Percentiles rank a stretch among this genome's conserved stretches.
Conservation (phyloP, 92 coral and sea anemone genomes). For the Palythoa heliodiscus region DNA sequence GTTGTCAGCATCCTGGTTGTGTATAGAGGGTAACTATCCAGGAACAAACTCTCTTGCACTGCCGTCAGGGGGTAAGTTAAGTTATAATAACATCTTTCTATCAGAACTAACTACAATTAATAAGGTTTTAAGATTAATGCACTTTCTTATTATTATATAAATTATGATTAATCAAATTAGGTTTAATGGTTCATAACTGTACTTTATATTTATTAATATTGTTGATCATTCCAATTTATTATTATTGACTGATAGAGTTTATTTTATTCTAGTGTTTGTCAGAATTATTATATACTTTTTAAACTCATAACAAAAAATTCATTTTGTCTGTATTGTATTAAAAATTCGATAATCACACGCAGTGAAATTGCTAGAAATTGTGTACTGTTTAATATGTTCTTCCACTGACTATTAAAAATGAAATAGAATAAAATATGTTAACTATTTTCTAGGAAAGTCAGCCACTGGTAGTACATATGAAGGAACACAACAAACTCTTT, state of each 20-base stretch:
- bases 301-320: too few species aligned
- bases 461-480: not conserved
- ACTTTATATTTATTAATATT: not conserved
- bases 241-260: not conserved
- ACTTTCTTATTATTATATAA: too few species aligned
- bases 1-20: conserved; percentile 74
- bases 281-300: too few species aligned
- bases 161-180: too few species aligned
- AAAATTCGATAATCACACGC: too few species aligned
- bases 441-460: conserved; percentile 11
- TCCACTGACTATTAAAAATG: not conserved
- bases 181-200: too few species aligned
- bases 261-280: not conserved
- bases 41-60: conserved; percentile 32
- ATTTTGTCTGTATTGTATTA: too few species aligned
- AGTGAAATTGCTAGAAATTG: too few species aligned
- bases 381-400: not conserved
- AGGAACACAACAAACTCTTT: conserved; percentile 23
- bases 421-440: not conserved
- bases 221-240: not conserved
- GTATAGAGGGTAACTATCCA: conserved; percentile 59
- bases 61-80: conserved; percentile 25
- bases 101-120: too few species aligned
- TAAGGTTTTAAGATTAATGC: too few species aligned
- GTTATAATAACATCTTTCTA: not conserved